These are phyloP conservation scores for Tipula unca DNA, from an alignment of 2,888 invertebrate species.

Conservation along the genomic window DNA sequence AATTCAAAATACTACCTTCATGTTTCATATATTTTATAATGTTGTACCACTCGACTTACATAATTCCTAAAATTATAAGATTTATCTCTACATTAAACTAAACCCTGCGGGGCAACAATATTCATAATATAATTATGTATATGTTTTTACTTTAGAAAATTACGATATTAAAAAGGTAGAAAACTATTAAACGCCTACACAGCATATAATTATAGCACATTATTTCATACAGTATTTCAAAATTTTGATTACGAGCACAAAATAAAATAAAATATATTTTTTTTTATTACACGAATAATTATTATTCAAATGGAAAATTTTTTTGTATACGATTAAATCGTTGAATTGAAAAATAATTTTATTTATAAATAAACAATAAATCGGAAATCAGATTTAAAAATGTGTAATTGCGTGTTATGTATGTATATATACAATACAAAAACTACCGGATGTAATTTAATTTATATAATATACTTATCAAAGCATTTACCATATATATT, in stretches of 20 bases:
- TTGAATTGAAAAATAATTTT: not conserved
- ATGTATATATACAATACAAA: not conserved
- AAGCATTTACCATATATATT: not conserved
- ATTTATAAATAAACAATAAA: not conserved
- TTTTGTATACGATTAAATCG: not conserved
- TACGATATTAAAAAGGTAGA: not conserved
- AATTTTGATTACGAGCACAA: not conserved
- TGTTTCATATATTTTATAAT: too few relatives aligned
- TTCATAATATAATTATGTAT: too few relatives aligned
- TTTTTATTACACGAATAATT: not conserved
- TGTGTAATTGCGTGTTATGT: not conserved
- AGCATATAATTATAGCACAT: not conserved
- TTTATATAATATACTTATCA: not conserved
- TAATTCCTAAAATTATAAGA: too few relatives aligned
- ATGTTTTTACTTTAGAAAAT: not conserved
- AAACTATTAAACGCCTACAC: conserved; percentile 3
- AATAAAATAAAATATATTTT: not conserved
- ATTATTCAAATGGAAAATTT: not conserved
- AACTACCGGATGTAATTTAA: not conserved
- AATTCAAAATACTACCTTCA: too few relatives aligned
- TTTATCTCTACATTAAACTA: too few relatives aligned
- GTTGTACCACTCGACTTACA: too few relatives aligned
- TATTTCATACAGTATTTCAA: not conserved
- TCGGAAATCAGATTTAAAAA: not conserved
- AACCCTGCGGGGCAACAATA: too few relatives aligned